Conservation (phyloP, 2,888 invertebrate genomes). For the Polydrusus cervinus region DNA sequence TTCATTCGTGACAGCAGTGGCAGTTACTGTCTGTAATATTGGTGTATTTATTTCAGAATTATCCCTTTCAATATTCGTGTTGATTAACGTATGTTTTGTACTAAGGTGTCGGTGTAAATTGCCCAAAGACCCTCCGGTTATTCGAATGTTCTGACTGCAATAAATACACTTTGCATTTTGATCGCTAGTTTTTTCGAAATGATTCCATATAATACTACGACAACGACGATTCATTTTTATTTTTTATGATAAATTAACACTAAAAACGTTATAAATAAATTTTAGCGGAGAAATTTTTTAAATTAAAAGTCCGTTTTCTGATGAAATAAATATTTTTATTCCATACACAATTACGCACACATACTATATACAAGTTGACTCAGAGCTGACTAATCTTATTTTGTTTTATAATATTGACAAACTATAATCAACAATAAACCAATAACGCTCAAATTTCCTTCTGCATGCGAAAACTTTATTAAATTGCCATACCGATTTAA, state of each 20-base stretch:
- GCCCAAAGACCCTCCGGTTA: conserved; percentile 14
- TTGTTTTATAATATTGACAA: too few species aligned
- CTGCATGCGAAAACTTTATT: too few species aligned
- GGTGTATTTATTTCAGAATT: background rate
- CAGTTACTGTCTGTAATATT: background rate
- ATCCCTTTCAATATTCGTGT: conserved; percentile 11
- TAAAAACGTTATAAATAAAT: too few species aligned
- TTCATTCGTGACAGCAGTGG: background rate
- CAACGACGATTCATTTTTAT: conserved; percentile 8
- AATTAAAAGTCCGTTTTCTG: too few species aligned
- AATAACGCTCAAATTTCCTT: too few species aligned
- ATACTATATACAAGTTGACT: too few species aligned
- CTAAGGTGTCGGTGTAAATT: conserved; percentile 14
- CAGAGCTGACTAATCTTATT: too few species aligned
- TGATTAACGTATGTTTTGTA: conserved; percentile 16
- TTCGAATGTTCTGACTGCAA: conserved; percentile 14
- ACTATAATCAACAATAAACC: too few species aligned
- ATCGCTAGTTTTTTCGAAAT: conserved; percentile 7
- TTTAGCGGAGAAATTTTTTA: too few species aligned
- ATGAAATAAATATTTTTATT: too few species aligned
- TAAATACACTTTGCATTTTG: conserved; percentile 14
- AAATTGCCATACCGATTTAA: too few species aligned
- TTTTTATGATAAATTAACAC: background rate
- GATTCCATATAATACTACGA: background rate
- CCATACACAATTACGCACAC: too few species aligned